Evolutionary conservation across 2,113 vertebrate genomes (phyloP).

Genomic region (Indicator maculatus): DNA sequence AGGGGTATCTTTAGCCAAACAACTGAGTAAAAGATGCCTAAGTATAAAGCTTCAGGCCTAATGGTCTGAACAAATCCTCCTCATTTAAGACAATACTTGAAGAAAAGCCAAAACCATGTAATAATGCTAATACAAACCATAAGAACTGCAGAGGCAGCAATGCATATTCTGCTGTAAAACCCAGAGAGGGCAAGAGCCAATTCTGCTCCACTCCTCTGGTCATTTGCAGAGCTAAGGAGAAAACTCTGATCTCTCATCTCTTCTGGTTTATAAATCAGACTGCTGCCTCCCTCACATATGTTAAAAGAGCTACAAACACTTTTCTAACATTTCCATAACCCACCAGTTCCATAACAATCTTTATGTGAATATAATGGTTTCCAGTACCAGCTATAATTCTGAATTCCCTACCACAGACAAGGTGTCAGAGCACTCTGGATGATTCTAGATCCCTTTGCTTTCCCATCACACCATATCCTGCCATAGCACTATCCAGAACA

Average conservation of each 20-base stretch:
- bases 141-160: neutral
- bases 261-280: neutral
- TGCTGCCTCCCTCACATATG: neutral
- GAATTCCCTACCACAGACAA: neutral
- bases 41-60: neutral
- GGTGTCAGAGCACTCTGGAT: neutral
- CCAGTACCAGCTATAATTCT: neutral
- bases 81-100: neutral
- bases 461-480: neutral
- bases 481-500: fast-evolving
- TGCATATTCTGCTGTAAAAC: neutral
- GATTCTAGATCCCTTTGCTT: neutral
- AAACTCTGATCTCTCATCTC: neutral
- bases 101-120: neutral
- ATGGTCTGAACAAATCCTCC: neutral
- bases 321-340: neutral
- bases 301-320: neutral
- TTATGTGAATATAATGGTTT: neutral
- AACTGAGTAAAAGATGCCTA: neutral
- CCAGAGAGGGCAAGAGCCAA: neutral
- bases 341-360: neutral
- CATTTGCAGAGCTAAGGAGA: neutral
- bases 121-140: neutral
- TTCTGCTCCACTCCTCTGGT: neutral
- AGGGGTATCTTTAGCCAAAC: neutral